A percentile compares a stretch with the other conserved stretches of the same genome.
Conservation (phyloP, 1,140 invertebrate genomes). For the Anastatus disparis region DNA sequence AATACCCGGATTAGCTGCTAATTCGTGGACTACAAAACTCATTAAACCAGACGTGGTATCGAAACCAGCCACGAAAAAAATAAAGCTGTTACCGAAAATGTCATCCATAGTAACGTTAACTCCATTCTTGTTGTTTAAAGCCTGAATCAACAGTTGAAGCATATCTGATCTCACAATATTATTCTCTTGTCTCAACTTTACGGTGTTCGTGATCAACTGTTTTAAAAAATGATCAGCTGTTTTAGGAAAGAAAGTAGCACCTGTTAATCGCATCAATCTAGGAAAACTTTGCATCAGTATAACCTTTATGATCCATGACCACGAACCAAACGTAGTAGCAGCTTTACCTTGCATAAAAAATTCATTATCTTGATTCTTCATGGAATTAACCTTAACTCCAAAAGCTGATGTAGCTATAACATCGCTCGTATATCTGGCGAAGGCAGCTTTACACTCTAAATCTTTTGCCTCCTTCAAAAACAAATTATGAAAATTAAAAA, state of each 20-base stretch:
- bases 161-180: constrained; percentile 50
- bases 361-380: constrained; percentile 55
- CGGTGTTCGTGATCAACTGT: constrained; percentile 42
- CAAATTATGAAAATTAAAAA: too few relatives aligned
- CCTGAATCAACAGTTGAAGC: constrained; percentile 56
- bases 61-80: constrained; percentile 60
- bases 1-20: constrained; percentile 68
- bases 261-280: constrained; percentile 23
- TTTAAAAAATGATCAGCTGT: constrained; percentile 47
- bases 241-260: constrained; percentile 30
- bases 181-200: constrained; percentile 43
- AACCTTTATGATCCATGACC: constrained; percentile 35
- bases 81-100: constrained; percentile 51
- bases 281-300: constrained; percentile 27
- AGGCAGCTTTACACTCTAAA: constrained; percentile 51
- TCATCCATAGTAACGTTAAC: constrained; percentile 43
- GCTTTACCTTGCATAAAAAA: constrained; percentile 57
- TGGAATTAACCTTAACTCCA: constrained; percentile 57
- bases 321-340: constrained; percentile 44
- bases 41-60: constrained; percentile 59
- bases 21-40: constrained; percentile 58
- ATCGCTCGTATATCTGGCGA: constrained; percentile 57
- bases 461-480: constrained; percentile 28
- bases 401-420: constrained; percentile 60
- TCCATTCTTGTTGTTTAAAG: constrained; percentile 41